Evolutionary conservation across 2,797 vertebrate genomes (phyloP).

Genomic region (Enteromius anoplus): DNA sequence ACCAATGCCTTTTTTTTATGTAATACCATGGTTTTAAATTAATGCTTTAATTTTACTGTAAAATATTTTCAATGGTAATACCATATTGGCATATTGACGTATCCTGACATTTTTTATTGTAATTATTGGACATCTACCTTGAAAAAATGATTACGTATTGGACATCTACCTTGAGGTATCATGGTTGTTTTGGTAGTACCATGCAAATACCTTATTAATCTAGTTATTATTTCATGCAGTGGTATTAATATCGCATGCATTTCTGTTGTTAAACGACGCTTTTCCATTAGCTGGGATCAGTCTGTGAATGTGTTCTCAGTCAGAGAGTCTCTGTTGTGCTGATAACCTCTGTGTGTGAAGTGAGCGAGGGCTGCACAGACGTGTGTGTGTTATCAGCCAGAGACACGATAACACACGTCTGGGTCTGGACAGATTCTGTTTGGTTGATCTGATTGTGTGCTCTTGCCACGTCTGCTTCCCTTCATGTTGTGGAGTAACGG

Average conservation of each 20-base stretch:
- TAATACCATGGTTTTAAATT: neutral
- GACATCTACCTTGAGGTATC: neutral
- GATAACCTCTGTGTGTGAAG: conserved; percentile 59
- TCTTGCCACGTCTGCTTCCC: conserved; percentile 59
- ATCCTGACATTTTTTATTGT: too few relatives aligned
- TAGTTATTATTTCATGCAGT: neutral
- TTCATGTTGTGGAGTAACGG: conserved; percentile 69
- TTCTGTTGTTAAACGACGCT: neutral
- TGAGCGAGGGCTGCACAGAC: conserved; percentile 55
- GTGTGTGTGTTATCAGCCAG: conserved; percentile 62
- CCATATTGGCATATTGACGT: neutral
- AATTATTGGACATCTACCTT: neutral
- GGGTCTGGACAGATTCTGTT: conserved; percentile 57
- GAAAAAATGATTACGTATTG: neutral
- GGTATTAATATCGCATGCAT: neutral
- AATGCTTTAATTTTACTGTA: neutral
- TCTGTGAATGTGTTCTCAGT: conserved; percentile 2
- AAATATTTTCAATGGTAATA: neutral
- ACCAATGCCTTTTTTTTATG: neutral
- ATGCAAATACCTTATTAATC: neutral
- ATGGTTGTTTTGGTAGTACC: neutral
- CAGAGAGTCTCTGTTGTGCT: neutral
- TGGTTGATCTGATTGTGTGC: conserved; percentile 69
- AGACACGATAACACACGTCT: conserved; percentile 50
- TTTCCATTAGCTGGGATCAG: conserved; percentile 1